Base-by-base conservation (phyloP, 2,113 vertebrate genomes). In the Grantiella picta region DNA sequence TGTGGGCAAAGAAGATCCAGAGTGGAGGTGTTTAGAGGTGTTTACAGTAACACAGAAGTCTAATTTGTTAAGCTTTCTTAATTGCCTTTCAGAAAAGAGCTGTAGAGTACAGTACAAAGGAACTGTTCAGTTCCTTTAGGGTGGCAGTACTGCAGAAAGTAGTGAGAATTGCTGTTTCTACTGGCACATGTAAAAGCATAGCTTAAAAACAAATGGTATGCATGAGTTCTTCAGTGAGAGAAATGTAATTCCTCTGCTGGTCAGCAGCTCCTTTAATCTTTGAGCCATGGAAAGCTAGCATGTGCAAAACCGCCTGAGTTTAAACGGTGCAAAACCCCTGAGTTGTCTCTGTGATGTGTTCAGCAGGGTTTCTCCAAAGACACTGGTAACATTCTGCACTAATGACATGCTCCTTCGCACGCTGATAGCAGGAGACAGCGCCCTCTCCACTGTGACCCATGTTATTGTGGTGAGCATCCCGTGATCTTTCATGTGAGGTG, bases 381-480 rank as follows among this genome's bases (percentile, higher is more conserved):
- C 99, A 0, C 97, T 99, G 71, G 95, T 99, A 87, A 99, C 99
- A 0, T 99, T 99, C 96, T 99, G 99, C 95, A 99, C 99, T 65
- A 99, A 98, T 81, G 99, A 99, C 21, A 98, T 99, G 19, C 97
- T 99, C 35, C 99, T 99, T 94, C 98, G 98, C 79, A 99, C 99
- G 0, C 73, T 99, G 80, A 99, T 99, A 99, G 96, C 98, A 45
- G 99, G 99, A 96, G 99, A 99, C 78, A 90, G 97, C 77, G 96
- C 98, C 21, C 90, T 99, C 23, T 98, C 98, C 73, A 98, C 98
- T 14, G 99, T 99, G 95, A 99, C 99, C 7, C 99, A 99, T 53
- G 96, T 99, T 84, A 99, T 99, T 93, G 98, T 99, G 99, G 99
- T 99, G 97, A 98, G 99, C 88, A 44, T 68, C 54, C 52, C 66